Evolutionary conservation across 2,888 invertebrate genomes (phyloP).

Genomic region (Periphyllus acericola): DNA sequence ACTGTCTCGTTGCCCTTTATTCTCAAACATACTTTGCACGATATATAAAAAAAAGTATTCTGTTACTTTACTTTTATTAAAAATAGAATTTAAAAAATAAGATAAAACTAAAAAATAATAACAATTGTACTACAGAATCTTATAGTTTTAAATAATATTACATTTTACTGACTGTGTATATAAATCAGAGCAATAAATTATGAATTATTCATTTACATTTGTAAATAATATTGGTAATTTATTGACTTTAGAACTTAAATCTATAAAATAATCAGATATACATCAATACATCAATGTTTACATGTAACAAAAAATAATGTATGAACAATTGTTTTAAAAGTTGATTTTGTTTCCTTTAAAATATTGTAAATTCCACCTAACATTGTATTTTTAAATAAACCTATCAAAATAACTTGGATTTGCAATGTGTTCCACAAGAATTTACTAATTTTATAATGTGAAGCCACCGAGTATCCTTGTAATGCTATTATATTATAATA

Average conservation of each 20-base stretch:
- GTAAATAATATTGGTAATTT: neutral
- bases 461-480: no score
- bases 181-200: neutral
- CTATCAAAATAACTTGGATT: no score
- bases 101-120: neutral
- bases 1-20: slow-evolving; percentile 34
- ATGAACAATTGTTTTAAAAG: no score
- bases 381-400: no score
- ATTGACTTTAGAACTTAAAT: neutral
- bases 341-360: no score
- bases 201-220: neutral
- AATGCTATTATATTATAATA: no score
- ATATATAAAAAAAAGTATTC: neutral
- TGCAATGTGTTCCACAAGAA: no score
- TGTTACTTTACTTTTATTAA: slow-evolving; percentile 9
- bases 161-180: neutral
- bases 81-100: slow-evolving; percentile 1
- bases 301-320: no score
- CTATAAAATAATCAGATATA: neutral
- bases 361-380: no score
- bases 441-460: no score
- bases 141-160: neutral
- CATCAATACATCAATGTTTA: neutral
- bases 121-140: neutral
- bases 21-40: slow-evolving; percentile 15